These are phyloP conservation scores for Notocelia uddmanniana DNA, from an alignment of 2,888 invertebrate genomes.

Conservation along the genomic window DNA sequence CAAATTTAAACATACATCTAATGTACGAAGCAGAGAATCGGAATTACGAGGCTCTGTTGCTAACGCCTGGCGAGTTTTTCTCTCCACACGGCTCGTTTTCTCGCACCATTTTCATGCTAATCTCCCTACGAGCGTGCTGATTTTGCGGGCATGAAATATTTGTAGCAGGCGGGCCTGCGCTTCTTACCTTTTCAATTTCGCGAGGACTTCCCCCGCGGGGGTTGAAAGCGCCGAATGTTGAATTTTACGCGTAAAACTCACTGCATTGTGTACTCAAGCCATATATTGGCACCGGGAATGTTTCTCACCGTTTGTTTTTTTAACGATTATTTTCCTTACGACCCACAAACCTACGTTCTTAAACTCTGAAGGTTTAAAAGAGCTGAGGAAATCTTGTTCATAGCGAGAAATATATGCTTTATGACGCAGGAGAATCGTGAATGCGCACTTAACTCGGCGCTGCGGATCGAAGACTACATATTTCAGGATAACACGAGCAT, in stretches of 20 bases:
- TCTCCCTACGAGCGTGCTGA: constrained; percentile 71
- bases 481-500: constrained; percentile 66
- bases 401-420: constrained; percentile 66
- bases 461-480: constrained; percentile 62
- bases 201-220: constrained; percentile 60
- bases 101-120: constrained; percentile 78
- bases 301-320: constrained; percentile 42
- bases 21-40: constrained; percentile 34
- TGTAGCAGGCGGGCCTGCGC: constrained; percentile 62
- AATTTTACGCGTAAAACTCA: constrained; percentile 67
- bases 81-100: constrained; percentile 65
- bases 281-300: constrained; percentile 45
- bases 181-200: constrained; percentile 75
- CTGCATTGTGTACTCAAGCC: constrained; percentile 60
- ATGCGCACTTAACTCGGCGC: constrained; percentile 65
- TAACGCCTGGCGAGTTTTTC: constrained; percentile 52
- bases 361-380: constrained; percentile 53
- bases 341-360: constrained; percentile 30
- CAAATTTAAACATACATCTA: constrained; percentile 44
- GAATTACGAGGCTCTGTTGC: constrained; percentile 38
- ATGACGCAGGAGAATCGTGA: constrained; percentile 62
- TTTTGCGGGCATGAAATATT: constrained; percentile 76
- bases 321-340: constrained; percentile 25
- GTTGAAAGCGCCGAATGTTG: constrained; percentile 66
- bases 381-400: constrained; percentile 64